A percentile compares a stretch with the other conserved stretches of the same genome.
These are phyloP conservation scores for Onchidella celtica DNA, from an alignment of 2,888 invertebrate genomes.

Conservation along the genomic window DNA sequence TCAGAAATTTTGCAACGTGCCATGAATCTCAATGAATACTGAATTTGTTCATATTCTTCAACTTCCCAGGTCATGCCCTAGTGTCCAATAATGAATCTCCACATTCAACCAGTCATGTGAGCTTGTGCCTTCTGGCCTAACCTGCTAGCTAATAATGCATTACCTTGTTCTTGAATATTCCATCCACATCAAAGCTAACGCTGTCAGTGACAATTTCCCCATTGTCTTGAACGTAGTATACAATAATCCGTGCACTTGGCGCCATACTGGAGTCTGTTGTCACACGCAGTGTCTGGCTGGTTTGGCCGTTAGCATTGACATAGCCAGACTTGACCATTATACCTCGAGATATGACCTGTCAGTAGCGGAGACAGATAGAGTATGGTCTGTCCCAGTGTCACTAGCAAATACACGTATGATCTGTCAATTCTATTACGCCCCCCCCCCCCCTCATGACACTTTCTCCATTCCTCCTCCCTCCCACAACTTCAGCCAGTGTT, in stretches of 20 bases:
- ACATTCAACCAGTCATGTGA: too few relatives aligned
- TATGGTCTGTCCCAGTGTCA: too few relatives aligned
- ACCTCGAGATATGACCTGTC: constrained; percentile 68
- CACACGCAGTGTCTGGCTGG: constrained; percentile 82
- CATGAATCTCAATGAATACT: too few relatives aligned
- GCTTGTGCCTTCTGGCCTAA: too few relatives aligned
- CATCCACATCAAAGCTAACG: constrained; percentile 89
- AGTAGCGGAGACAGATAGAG: background rate
- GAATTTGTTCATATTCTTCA: too few relatives aligned
- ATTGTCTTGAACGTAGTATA: constrained; percentile 85
- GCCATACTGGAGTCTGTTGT: constrained; percentile 82
- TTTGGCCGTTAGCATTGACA: constrained; percentile 52
- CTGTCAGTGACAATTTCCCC: constrained; percentile 89
- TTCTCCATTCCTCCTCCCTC: too few relatives aligned
- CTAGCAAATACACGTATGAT: background rate
- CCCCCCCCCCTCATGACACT: too few relatives aligned
- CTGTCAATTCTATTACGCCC: background rate
- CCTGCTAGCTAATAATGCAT: too few relatives aligned
- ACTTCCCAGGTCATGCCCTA: too few relatives aligned
- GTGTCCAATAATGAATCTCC: too few relatives aligned
- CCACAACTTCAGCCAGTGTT: too few relatives aligned
- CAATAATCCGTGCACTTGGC: constrained; percentile 89
- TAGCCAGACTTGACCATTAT: constrained; percentile 63
- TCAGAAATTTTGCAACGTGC: too few relatives aligned
- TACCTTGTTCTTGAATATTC: constrained; percentile 86